Percentiles rank a stretch among this genome's conserved stretches.
These are phyloP conservation scores for Oscheius onirici DNA, from an alignment of 2,888 invertebrate genomes.

Conservation along the genomic window DNA sequence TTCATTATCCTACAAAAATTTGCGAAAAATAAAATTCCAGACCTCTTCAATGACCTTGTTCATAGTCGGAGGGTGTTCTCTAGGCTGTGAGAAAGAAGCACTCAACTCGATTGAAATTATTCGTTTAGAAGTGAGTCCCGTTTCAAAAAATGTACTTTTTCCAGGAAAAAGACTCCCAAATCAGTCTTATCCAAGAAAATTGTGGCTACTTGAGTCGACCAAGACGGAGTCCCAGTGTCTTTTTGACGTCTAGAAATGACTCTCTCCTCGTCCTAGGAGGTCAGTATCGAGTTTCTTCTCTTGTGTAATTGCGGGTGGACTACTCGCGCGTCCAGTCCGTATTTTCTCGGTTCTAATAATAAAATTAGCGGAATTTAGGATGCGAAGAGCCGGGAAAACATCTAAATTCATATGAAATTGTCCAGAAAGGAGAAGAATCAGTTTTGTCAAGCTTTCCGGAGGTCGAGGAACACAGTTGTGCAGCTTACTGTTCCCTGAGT, in stretches of 20 bases:
- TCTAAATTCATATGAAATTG: conserved; percentile 8
- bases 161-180: neutral
- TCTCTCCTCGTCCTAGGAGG: conserved; percentile 24
- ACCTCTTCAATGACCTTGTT: conserved; percentile 5
- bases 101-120: conserved; percentile 20
- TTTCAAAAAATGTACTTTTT: neutral
- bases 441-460: neutral
- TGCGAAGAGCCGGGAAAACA: conserved; percentile 6
- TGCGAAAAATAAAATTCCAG: neutral
- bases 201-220: neutral
- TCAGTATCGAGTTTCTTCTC: neutral
- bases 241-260: neutral
- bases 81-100: conserved; percentile 18
- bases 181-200: neutral
- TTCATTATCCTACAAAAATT: neutral
- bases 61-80: conserved; percentile 32
- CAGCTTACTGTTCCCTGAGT: conserved; percentile 4
- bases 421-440: neutral
- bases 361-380: conserved; percentile 6
- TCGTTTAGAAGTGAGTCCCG: conserved; percentile 12
- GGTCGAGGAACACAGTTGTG: conserved; percentile 17
- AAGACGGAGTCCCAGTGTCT: conserved; percentile 23
- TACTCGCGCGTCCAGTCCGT: neutral
- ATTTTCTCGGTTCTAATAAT: neutral
- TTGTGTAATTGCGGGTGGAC: neutral